A percentile compares a stretch with the other conserved stretches of the same genome.
Conservation (phyloP, 2,888 invertebrate species). For the Dryobota labecula region DNA sequence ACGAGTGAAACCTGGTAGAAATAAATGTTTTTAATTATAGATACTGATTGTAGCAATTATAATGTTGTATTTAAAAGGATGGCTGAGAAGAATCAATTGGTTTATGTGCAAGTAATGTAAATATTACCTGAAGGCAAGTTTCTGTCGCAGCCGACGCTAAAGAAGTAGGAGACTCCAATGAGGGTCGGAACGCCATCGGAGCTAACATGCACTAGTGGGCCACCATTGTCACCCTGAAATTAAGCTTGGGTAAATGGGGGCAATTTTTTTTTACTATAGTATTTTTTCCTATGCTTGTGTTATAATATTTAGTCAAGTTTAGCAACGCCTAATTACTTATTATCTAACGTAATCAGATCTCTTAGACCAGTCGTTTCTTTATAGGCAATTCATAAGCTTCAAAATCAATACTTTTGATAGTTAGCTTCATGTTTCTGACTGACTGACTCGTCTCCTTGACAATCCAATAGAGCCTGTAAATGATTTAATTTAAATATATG, state of each 20-base stretch:
- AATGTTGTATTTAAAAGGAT: background rate
- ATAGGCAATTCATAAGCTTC: background rate
- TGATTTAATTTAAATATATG: background rate
- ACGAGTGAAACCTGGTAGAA: constrained; percentile 80
- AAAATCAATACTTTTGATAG: too few species aligned
- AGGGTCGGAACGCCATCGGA: constrained; percentile 73
- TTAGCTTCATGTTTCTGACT: background rate
- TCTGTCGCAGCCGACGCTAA: background rate
- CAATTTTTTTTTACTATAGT: background rate
- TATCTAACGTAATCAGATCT: background rate
- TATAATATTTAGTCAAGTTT: background rate
- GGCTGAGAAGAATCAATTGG: background rate
- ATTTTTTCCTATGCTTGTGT: background rate
- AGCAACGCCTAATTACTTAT: too few species aligned
- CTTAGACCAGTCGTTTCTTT: background rate
- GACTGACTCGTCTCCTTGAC: background rate
- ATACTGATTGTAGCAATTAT: background rate
- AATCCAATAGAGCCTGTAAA: background rate
- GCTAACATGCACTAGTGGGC: constrained; percentile 79
- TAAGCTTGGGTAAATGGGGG: background rate
- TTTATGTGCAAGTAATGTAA: too few species aligned
- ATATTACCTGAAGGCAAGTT: constrained; percentile 80
- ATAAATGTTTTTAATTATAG: background rate
- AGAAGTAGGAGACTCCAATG: constrained; percentile 77
- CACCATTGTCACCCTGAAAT: constrained; percentile 75